Evolutionary conservation across 2,113 vertebrate species (phyloP), one percentile per base, ranked within the genome.

Genomic region (Albula goreensis): DNA sequence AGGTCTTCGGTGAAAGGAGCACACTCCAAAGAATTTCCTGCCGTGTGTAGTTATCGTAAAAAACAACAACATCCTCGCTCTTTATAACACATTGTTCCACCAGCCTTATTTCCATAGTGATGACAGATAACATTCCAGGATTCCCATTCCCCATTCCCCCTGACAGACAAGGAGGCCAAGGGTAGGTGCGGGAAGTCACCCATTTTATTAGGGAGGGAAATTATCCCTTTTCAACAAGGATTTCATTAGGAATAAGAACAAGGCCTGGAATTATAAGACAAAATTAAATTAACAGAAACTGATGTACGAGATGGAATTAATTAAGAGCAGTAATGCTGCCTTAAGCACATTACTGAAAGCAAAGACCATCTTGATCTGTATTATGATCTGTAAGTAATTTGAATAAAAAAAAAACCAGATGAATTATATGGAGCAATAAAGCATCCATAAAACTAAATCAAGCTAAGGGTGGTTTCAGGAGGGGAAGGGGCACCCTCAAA

Each of bases 1-100:
- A 53, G 48, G 66, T 88, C 79, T 90, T 86, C 87, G 48, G 85
- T 87, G 87, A 85, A 87, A 86, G 31, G 81, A 86, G 85, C 89
- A 93, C 88, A 90, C 84, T 41, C 52, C 86, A 81, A 94, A 93
- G 94, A 95, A 96, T 94, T 95, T 95, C 95, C 94, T 94, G 93
- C 88, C 89, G 85, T 95, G 93, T 94, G 90, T 90, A 83, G 89
- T 89, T 95, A 95, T 95, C 94, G 87, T 86, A 4, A 91, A 92
- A 91, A 93, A 93, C 87, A 95, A 94, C 92, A 93, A 87, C 90
- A 87, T 93, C 86, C 86, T 90, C 63, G 5, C 4, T 89, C 80
- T 63, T 86, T 89, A 51, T 80, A 78, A 79, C 60, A 31, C 74
- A 66, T 90, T 91, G 89, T 91, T 90, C 90, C 77, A 89, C 88